phyloP scores from a whole-genome alignment of 2,113 vertebrate species.

The Brachionichthys hirsutus region DNA sequence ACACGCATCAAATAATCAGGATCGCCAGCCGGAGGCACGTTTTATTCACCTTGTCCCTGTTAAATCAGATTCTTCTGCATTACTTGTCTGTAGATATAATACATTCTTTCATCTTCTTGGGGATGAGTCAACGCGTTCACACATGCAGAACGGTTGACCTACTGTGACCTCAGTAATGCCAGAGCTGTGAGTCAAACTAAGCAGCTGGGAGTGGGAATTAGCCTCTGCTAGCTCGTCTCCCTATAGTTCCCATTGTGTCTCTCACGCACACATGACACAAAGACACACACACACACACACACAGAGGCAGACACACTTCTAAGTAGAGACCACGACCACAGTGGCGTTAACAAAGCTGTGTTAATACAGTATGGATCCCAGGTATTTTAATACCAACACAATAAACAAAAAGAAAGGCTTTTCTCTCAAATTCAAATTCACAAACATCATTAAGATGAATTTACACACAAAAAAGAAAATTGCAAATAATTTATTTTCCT shows the following conservation, averaged over 20 bases:
- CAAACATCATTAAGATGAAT: not conserved
- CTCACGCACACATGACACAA: conserved; percentile 15
- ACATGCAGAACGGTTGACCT: conserved; percentile 34
- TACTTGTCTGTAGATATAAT: too few species aligned
- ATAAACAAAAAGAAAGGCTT: not conserved
- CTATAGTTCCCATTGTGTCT: conserved; percentile 17
- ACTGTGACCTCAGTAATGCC: conserved; percentile 62
- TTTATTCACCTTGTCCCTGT: too few species aligned
- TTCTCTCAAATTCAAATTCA: not conserved
- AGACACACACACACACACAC: conserved; percentile 21
- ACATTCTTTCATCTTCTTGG: too few species aligned
- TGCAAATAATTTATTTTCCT: too few species aligned
- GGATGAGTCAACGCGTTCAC: conserved; percentile 11
- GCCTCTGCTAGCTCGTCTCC: conserved; percentile 24
- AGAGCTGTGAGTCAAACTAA: conserved; percentile 52
- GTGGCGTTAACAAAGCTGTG: too few species aligned
- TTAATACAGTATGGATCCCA: not conserved
- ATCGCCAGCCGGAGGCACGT: too few species aligned
- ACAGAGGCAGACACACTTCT: not conserved
- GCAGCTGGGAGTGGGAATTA: conserved; percentile 51
- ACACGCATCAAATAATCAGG: too few species aligned
- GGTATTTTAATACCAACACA: not conserved
- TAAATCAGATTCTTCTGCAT: too few species aligned
- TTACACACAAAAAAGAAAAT: not conserved
- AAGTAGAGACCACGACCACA: too few species aligned